Evolutionary conservation across 2,113 vertebrate species (phyloP).

Genomic region (Dicaeum eximium): DNA sequence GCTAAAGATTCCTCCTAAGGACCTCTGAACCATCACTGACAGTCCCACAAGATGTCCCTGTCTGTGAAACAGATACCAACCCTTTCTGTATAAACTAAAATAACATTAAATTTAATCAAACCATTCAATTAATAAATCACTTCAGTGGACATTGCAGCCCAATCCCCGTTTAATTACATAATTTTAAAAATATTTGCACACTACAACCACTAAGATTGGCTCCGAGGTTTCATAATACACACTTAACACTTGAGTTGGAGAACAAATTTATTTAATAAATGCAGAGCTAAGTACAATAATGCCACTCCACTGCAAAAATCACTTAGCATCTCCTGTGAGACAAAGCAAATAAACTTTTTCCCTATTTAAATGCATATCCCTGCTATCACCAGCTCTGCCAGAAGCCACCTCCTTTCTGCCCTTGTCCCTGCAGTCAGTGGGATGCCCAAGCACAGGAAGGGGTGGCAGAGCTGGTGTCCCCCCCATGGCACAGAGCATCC

Average conservation of each 20-base stretch:
- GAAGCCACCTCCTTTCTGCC: neutral
- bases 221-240: constrained; percentile 75
- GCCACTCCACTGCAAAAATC: constrained; percentile 72
- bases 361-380: constrained; percentile 6
- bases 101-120: constrained; percentile 76
- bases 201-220: constrained; percentile 71
- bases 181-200: constrained; percentile 82
- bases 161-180: constrained; percentile 74
- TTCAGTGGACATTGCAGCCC: constrained; percentile 70
- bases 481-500: neutral
- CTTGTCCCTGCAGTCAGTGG: neutral
- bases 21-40: constrained; percentile 60
- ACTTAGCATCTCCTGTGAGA: constrained; percentile 67
- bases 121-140: constrained; percentile 80
- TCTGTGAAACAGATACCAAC: constrained; percentile 51
- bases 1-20: constrained; percentile 66
- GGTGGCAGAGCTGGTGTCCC: neutral
- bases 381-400: neutral
- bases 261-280: constrained; percentile 82
- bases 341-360: constrained; percentile 73
- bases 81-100: constrained; percentile 71
- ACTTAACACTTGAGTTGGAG: constrained; percentile 77
- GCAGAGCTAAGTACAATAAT: constrained; percentile 75
- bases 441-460: accelerated
- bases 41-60: constrained; percentile 43